Evolutionary conservation across 2,113 vertebrate genomes (phyloP).

Genomic region (Cariama cristata): DNA sequence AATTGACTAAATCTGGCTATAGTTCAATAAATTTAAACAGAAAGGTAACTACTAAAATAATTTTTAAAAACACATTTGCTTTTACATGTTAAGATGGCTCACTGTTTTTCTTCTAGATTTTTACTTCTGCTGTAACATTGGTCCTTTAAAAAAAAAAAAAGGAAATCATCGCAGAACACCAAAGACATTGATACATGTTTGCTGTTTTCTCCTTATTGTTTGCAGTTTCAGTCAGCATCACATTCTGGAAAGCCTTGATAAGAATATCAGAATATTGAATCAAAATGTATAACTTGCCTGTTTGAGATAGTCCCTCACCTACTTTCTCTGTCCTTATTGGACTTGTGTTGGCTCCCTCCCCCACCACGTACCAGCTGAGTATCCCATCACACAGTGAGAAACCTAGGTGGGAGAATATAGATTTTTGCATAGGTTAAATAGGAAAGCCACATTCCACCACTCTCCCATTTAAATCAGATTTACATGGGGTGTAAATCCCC

Average conservation of each 20-base stretch:
- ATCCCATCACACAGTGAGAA: conserved; percentile 48
- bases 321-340: conserved; percentile 27
- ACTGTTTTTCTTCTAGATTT: background rate
- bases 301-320: conserved; percentile 54
- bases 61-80: conserved; percentile 24
- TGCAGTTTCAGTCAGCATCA: conserved; percentile 64
- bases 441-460: conserved; percentile 62
- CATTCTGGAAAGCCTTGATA: conserved; percentile 75
- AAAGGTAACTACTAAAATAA: conserved; percentile 49
- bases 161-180: conserved; percentile 15
- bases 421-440: conserved; percentile 70
- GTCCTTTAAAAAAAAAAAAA: conserved; percentile 12
- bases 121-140: conserved; percentile 22
- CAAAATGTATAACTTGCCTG: conserved; percentile 61
- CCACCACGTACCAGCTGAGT: background rate
- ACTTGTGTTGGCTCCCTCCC: conserved; percentile 38
- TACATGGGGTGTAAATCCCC: conserved; percentile 69
- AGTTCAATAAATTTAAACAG: conserved; percentile 79
- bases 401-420: conserved; percentile 51
- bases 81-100: background rate
- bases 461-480: conserved; percentile 73
- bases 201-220: conserved; percentile 71
- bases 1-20: conserved; percentile 83
- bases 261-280: conserved; percentile 75
- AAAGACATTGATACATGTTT: conserved; percentile 67